phyloP scores from a whole-genome alignment of 1,140 invertebrate species.

The Drusus annulatus region DNA sequence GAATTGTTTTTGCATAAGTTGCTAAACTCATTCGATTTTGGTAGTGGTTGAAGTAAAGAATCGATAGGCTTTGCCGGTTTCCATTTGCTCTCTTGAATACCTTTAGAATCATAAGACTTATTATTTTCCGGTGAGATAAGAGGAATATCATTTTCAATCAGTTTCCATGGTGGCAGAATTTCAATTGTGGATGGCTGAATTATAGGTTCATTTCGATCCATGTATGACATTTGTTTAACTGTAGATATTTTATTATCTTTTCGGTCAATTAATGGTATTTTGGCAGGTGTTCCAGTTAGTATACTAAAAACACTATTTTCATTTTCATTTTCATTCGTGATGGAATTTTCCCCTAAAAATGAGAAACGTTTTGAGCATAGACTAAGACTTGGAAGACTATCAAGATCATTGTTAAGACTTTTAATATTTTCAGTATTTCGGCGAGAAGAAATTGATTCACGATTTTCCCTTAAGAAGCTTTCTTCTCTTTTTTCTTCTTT shows the following conservation, averaged over 20 bases:
- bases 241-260: conserved; percentile 18
- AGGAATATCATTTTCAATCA: neutral
- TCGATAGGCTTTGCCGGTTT: conserved; percentile 11
- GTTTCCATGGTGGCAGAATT: conserved; percentile 43
- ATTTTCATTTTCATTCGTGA: conserved; percentile 47
- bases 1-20: conserved; percentile 49
- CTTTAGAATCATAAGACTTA: neutral
- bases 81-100: neutral
- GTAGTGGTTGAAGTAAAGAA: neutral
- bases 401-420: conserved; percentile 53
- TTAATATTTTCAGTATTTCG: conserved; percentile 49
- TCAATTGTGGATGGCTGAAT: conserved; percentile 31
- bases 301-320: conserved; percentile 52
- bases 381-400: conserved; percentile 54
- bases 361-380: conserved; percentile 56
- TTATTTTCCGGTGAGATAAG: neutral
- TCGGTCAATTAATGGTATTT: conserved; percentile 50
- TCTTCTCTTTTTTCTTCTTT: neutral
- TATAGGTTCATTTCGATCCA: conserved; percentile 20
- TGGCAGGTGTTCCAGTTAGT: conserved; percentile 51
- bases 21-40: conserved; percentile 24
- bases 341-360: conserved; percentile 51
- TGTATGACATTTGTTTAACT: too few relatives aligned
- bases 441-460: conserved; percentile 26
- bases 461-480: conserved; percentile 29